Evolutionary conservation across 2,888 invertebrate genomes (phyloP).

Genomic region (Microlaimidae sp.): DNA sequence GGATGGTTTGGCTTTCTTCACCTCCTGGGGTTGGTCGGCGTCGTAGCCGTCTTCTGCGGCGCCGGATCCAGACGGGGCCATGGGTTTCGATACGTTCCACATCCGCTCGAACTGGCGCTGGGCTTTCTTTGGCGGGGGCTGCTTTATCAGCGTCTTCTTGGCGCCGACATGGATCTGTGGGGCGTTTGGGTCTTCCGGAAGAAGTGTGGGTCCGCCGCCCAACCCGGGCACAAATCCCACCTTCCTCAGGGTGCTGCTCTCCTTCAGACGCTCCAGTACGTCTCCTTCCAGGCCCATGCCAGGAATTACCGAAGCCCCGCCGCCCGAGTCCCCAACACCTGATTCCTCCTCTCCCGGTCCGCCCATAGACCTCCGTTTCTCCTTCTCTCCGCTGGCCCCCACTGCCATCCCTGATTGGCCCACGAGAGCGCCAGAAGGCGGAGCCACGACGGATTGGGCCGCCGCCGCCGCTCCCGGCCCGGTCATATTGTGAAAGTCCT

Average conservation of each 20-base stretch:
- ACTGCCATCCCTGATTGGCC: too few relatives aligned
- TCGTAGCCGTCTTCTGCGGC: neutral
- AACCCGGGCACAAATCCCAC: neutral
- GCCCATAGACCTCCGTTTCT: too few relatives aligned
- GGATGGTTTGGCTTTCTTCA: neutral
- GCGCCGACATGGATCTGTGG: conserved; percentile 19
- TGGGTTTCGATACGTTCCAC: conserved; percentile 23
- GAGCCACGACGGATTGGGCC: too few relatives aligned
- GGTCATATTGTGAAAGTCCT: conserved; percentile 71
- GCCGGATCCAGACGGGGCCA: neutral
- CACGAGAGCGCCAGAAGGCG: too few relatives aligned
- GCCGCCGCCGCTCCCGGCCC: too few relatives aligned
- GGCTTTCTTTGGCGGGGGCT: conserved; percentile 30
- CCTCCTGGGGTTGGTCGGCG: neutral
- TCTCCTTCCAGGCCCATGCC: neutral
- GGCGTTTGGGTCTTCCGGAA: conserved; percentile 21
- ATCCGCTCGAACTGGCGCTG: conserved; percentile 34
- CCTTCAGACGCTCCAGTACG: conserved; percentile 19
- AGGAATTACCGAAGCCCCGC: too few relatives aligned
- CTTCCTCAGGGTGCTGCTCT: conserved; percentile 14
- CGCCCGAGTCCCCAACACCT: too few relatives aligned
- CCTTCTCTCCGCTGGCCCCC: too few relatives aligned
- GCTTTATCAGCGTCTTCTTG: conserved; percentile 28
- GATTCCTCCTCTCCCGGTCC: too few relatives aligned
- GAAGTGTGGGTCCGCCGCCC: conserved; percentile 15